Percentiles rank a stretch among this genome's conserved stretches.
Evolutionary conservation across 2,888 invertebrate species (phyloP).

Genomic region (Coleophora flavipennella): DNA sequence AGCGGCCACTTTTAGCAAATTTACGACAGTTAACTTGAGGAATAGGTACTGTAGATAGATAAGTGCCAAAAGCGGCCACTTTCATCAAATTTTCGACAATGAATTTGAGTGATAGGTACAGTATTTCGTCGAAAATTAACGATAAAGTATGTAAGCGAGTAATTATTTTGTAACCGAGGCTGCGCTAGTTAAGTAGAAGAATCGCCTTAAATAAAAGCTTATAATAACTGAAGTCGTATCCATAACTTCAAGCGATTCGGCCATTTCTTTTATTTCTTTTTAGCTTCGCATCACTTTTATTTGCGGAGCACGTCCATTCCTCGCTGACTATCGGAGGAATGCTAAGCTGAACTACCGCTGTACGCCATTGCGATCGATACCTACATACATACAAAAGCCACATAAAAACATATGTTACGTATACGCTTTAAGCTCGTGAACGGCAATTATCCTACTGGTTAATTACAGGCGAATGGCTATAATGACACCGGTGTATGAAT

Average conservation of each 20-base stretch:
- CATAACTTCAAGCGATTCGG: conserved; percentile 8
- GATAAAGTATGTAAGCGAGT: too few species aligned
- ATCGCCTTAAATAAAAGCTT: too few species aligned
- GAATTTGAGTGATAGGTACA: too few species aligned
- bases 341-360: conserved; percentile 22
- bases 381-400: neutral
- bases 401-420: conserved; percentile 21
- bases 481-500: conserved; percentile 25
- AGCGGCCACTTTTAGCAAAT: too few species aligned
- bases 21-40: too few species aligned
- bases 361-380: conserved; percentile 23
- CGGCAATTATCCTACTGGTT: conserved; percentile 23
- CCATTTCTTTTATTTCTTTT: conserved; percentile 10
- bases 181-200: too few species aligned
- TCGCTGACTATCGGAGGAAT: conserved; percentile 35
- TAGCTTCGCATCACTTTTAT: conserved; percentile 52
- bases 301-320: conserved; percentile 44
- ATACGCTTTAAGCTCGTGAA: conserved; percentile 23
- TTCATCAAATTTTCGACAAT: too few species aligned
- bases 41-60: too few species aligned
- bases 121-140: too few species aligned
- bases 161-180: too few species aligned
- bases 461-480: conserved; percentile 30
- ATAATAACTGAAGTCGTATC: neutral
- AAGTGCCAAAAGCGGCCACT: too few species aligned